These are phyloP conservation scores for Poecile montanus DNA, from an alignment of 2,797 vertebrate genomes.

Conservation along the genomic window DNA sequence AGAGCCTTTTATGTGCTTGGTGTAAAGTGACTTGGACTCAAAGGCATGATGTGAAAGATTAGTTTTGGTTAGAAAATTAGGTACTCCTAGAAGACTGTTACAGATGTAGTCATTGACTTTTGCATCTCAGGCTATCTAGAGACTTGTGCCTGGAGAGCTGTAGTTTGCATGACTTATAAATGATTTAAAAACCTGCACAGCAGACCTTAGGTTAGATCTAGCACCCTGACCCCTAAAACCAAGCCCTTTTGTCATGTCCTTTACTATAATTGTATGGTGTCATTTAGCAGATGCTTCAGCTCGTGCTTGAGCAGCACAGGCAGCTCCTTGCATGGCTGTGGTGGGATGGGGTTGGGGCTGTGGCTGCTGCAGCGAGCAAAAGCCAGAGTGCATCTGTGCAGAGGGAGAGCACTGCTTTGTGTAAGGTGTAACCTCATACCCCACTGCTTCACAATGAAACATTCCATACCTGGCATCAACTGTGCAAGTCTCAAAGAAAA, in stretches of 20 bases:
- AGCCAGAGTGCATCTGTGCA: not conserved
- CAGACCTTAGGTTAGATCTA: not conserved
- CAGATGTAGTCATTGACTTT: not conserved
- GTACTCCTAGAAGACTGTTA: not conserved
- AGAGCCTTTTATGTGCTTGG: not conserved
- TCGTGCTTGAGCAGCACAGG: not conserved
- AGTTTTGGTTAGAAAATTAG: not conserved
- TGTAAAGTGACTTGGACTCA: not conserved
- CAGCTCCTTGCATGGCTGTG: not conserved
- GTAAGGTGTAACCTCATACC: not conserved
- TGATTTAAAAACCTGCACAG: not conserved
- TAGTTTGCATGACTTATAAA: not conserved
- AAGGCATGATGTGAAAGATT: not conserved
- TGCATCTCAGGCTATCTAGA: not conserved
- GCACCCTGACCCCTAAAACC: not conserved
- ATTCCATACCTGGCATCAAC: not conserved
- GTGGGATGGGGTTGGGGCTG: not conserved
- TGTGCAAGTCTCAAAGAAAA: not conserved
- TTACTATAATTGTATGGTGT: fast-evolving
- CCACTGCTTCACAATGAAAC: not conserved
- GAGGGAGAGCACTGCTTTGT: not conserved
- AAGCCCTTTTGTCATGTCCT: not conserved
- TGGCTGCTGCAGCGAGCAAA: not conserved
- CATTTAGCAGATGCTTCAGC: not conserved
- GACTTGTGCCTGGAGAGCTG: not conserved